A percentile compares a stretch with the other conserved stretches of the same genome.
Evolutionary conservation across 1,140 invertebrate species (phyloP).

Genomic region (Drosophila melanica): DNA sequence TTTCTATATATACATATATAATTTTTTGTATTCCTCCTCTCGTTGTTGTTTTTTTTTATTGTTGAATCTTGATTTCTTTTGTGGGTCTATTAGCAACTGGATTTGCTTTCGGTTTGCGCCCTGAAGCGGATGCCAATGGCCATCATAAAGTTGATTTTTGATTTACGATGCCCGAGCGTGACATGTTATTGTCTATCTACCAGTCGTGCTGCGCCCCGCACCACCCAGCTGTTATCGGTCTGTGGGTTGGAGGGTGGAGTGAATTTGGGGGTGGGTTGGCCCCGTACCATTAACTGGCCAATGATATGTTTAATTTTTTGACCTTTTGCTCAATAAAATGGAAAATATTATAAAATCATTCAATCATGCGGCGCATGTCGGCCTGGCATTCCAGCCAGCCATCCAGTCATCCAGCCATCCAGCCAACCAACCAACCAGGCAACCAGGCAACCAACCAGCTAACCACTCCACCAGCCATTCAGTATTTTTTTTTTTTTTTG

Average conservation of each 20-base stretch:
- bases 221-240: not conserved
- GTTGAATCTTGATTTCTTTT: constrained; percentile 20
- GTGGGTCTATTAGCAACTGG: constrained; percentile 37
- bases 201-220: not conserved
- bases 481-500: too few relatives aligned
- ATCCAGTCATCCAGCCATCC: constrained; percentile 29
- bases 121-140: constrained; percentile 6
- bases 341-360: constrained; percentile 73
- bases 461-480: not conserved
- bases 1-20: constrained; percentile 2
- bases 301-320: constrained; percentile 66
- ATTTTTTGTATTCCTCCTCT: not conserved
- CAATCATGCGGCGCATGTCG: constrained; percentile 69
- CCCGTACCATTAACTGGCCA: constrained; percentile 34
- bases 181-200: constrained; percentile 65
- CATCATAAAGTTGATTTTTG: constrained; percentile 62
- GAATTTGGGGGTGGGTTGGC: not conserved
- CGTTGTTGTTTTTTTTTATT: not conserved
- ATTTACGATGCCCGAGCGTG: constrained; percentile 60
- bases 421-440: not conserved
- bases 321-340: constrained; percentile 64
- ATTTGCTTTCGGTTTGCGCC: constrained; percentile 14
- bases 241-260: too few relatives aligned
- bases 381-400: constrained; percentile 21
- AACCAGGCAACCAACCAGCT: constrained; percentile 1